Conservation (phyloP, 92 coral and sea anemone species). For the Siderastrea radians region DNA sequence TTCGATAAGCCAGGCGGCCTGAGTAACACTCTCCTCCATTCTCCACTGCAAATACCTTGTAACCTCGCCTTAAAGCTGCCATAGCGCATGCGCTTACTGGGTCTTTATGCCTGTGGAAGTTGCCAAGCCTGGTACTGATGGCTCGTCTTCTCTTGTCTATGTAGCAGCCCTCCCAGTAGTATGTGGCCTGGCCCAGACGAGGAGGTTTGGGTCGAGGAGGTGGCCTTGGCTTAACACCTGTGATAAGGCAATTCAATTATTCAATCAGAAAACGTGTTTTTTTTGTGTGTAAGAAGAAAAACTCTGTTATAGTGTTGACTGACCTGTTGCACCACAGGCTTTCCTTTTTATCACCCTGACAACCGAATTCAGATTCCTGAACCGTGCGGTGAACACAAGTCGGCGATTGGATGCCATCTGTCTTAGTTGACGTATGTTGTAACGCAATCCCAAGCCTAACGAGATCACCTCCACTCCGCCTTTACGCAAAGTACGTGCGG, state of each 20-base stretch:
- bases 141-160: conserved; percentile 70
- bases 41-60: conserved; percentile 76
- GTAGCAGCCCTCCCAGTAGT: conserved; percentile 84
- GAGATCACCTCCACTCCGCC: conserved; percentile 71
- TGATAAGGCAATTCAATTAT: background rate
- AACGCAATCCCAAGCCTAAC: conserved; percentile 78
- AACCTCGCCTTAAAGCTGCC: conserved; percentile 46
- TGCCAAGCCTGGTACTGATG: conserved; percentile 45
- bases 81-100: conserved; percentile 75
- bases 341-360: conserved; percentile 75
- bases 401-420: conserved; percentile 74
- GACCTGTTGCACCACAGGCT: conserved; percentile 80
- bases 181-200: conserved; percentile 45
- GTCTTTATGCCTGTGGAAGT: conserved; percentile 53
- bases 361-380: conserved; percentile 64
- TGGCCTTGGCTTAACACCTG: conserved; percentile 44
- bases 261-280: too few species aligned
- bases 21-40: conserved; percentile 81
- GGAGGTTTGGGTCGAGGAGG: conserved; percentile 62
- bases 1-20: conserved; percentile 48
- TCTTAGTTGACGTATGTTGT: conserved; percentile 64
- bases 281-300: too few species aligned
- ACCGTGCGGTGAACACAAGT: conserved; percentile 78
- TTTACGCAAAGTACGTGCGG: conserved; percentile 70
- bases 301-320: background rate